A percentile compares a stretch with the other conserved stretches of the same genome.
Evolutionary conservation across 2,888 invertebrate genomes (phyloP).

Genomic region (Eupithecia subumbrata): DNA sequence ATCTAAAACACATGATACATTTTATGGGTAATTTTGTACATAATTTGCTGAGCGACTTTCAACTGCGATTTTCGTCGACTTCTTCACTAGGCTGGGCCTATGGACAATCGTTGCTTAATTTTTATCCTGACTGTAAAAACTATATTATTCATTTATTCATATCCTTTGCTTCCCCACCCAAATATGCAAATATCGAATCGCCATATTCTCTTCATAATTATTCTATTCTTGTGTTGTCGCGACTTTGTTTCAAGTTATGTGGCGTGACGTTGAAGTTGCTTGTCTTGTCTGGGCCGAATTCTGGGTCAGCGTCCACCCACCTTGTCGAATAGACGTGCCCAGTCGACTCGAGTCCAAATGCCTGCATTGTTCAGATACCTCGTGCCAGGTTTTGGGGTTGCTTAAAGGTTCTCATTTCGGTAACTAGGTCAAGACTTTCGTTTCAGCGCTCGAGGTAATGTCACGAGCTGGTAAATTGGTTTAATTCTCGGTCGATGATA

Average conservation of each 20-base stretch:
- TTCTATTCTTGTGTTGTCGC: neutral
- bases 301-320: slow-evolving; percentile 44
- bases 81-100: no score
- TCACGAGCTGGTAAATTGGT: slow-evolving; percentile 21
- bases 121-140: neutral
- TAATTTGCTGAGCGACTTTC: no score
- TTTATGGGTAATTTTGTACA: no score
- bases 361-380: slow-evolving; percentile 10
- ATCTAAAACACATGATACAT: no score
- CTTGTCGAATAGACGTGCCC: slow-evolving; percentile 35
- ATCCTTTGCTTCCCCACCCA: neutral
- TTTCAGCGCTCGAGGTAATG: slow-evolving; percentile 32
- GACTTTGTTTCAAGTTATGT: neutral
- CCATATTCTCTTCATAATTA: slow-evolving; percentile 1
- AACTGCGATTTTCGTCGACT: no score
- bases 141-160: neutral
- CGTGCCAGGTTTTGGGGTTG: slow-evolving; percentile 32
- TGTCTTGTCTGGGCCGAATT: slow-evolving; percentile 27
- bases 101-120: neutral
- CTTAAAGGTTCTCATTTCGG: slow-evolving; percentile 25
- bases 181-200: neutral
- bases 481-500: slow-evolving; percentile 7
- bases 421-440: slow-evolving; percentile 40
- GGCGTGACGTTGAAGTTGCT: slow-evolving; percentile 23
- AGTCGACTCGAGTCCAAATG: slow-evolving; percentile 36